phyloP scores from a whole-genome alignment of 2,797 vertebrate genomes.

The Esox lucius region DNA sequence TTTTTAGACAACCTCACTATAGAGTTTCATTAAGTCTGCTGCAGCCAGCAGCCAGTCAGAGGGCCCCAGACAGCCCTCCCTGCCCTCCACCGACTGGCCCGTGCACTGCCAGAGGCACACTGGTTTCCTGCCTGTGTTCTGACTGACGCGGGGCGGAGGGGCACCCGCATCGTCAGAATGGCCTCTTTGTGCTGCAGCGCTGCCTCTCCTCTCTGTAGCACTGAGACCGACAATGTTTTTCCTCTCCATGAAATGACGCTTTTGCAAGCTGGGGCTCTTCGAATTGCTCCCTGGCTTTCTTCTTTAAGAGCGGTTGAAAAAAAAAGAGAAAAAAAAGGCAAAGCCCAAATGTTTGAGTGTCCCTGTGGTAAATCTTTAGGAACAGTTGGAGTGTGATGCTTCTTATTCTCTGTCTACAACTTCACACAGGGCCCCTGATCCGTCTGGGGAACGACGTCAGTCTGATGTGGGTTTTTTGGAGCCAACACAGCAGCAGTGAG shows the following conservation, averaged over 20 bases:
- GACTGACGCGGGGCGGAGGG: constrained; percentile 21
- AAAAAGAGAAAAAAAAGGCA: constrained; percentile 8
- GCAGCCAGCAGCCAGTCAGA: constrained; percentile 10
- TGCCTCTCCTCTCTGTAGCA: constrained; percentile 41
- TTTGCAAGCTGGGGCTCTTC: not conserved
- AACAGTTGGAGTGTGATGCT: not conserved
- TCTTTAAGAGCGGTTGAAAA: constrained; percentile 15
- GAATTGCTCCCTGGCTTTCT: not conserved
- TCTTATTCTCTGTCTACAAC: constrained; percentile 37
- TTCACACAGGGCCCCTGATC: constrained; percentile 23
- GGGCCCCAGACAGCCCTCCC: constrained; percentile 43
- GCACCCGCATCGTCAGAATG: constrained; percentile 39
- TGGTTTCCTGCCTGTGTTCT: constrained; percentile 33
- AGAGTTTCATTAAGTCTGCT: constrained; percentile 67
- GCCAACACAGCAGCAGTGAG: constrained; percentile 49
- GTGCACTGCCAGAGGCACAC: constrained; percentile 16
- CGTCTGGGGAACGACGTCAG: constrained; percentile 14
- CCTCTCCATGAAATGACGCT: constrained; percentile 28
- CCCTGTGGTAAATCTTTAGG: not conserved
- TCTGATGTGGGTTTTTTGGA: constrained; percentile 58
- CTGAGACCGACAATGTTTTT: constrained; percentile 61
- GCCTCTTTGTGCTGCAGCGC: constrained; percentile 49
- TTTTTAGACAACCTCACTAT: constrained; percentile 75
- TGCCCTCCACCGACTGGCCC: not conserved
- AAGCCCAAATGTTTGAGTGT: not conserved